Evolutionary conservation across 1,140 invertebrate genomes (phyloP), one percentile per base, ranked within the genome.

Genomic region (Semibalanus balanoides): DNA sequence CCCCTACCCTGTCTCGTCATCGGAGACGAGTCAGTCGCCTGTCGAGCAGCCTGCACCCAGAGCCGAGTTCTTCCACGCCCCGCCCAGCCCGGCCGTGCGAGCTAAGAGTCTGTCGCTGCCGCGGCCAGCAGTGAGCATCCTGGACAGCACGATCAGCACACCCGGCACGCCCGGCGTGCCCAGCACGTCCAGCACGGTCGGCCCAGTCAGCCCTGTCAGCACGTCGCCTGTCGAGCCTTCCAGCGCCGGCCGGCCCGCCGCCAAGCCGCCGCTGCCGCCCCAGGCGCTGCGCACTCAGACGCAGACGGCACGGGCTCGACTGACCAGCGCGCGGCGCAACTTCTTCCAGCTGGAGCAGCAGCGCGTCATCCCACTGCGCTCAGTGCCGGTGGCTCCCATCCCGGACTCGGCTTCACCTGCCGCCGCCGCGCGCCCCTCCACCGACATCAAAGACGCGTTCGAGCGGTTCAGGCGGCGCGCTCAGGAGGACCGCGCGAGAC

Each of bases 401-500:
- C 51, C 51, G 14, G 51, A 64, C 74, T 75, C 76, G 29, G 29
- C 30, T 17, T 0, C n/a, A 35, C 5, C 74, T 19, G 25, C 72
- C 3, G 28, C 74, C 7, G 0, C 30, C 5, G 25, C 30, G 73
- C 30, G 5, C 76, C 0, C 76, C 74, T 72, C 76, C 22, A 74
- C 74, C 40, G 75, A 72, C 25, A 72, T 81, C 75, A 77, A 78
- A 73, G 76, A 79, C n/a, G 79, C 78, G 31, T 79, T 81, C 64
- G 79, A 79, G 31, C 73, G 75, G 74, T 81, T 79, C 75, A 78
- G 76, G 7, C 73, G 80, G 30, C 77, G 76, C 35, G 78, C 80
- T 27, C 77, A 78, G 28, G 77, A 80, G 31, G 81, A 80, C 30
- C 77, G 81, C 17, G 81, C 80, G 74, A 79, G 80, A 27, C 75